A percentile compares a stretch with the other conserved stretches of the same genome.
Evolutionary conservation across 2,113 vertebrate species (phyloP).

Genomic region (Nothoprocta perdicaria): DNA sequence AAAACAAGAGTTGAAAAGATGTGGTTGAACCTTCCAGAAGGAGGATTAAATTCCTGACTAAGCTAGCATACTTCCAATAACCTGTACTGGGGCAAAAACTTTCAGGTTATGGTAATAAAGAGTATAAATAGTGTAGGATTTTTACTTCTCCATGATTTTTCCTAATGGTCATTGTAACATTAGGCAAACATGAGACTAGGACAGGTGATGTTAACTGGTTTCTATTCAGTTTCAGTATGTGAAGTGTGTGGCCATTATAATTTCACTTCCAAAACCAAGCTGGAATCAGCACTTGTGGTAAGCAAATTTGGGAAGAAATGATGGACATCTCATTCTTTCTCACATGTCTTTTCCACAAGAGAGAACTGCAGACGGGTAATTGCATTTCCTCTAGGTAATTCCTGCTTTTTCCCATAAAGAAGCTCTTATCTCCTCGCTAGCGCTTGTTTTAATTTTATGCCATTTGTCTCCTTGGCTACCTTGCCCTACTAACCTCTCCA

Average conservation of each 20-base stretch:
- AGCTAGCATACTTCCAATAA: not conserved
- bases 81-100: not conserved
- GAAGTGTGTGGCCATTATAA: not conserved
- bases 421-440: not conserved
- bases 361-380: not conserved
- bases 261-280: not conserved
- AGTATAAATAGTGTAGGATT: not conserved
- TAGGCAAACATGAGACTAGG: not conserved
- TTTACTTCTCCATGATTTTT: not conserved
- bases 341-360: not conserved
- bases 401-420: not conserved
- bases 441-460: not conserved
- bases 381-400: not conserved
- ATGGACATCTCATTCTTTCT: not conserved
- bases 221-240: not conserved
- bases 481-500: not conserved
- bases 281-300: not conserved
- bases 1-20: not conserved
- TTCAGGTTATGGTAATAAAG: not conserved
- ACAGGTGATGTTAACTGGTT: not conserved
- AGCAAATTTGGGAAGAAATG: not conserved
- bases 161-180: not conserved
- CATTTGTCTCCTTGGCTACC: constrained; percentile 37
- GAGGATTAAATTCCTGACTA: not conserved
- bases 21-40: not conserved